Evolutionary conservation across 2,797 vertebrate genomes (phyloP), one percentile per base, ranked within the genome.

Genomic region (Sebastes matsubarae): DNA sequence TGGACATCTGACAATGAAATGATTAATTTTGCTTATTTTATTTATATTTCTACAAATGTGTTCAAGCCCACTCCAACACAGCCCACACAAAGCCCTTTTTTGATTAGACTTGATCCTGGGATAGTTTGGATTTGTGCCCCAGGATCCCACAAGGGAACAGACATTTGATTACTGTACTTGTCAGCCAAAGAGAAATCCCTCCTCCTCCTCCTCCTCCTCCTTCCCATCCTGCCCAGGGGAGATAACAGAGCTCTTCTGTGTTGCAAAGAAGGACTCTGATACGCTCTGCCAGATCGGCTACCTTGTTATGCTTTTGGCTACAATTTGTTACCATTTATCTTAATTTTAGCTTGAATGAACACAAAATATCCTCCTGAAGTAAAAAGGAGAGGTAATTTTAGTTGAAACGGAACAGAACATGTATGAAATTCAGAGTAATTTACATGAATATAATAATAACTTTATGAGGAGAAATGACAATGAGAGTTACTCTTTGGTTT

Each of bases 131-230:
- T 87, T 72, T 83, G 50, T 69, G 81, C 83, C 72, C 55, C 42
- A 71, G 71, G 79, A 84, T 81, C 84, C 77, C 77, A 88, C 77
- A 67, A 69, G 81, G 65, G 76, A 91, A 83, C 74, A 86, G 71
- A 87, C 80, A 90, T 91, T 92, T 86, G 83, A 92, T 91, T 77
- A 92, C 87, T 86, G 87, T 89, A 88, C 84, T 87, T 88, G 77
- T 91, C 83, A 86, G 79, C 81, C 68, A 89, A 81, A 88, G 79
- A 89, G 65, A 80, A 83, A 50, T 24, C 82, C 66, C 42, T 27
- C 68, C 34, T 24, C 57, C 3, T 29, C 58, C 36, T 5, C 70
- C 75, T 65, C 54, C 38, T 65, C 50, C 50, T 72, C 32, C 58
- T 36, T 59, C 70, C 72, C 76, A 78, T 86, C 77, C 79, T 87